Evolutionary conservation across 2,113 vertebrate species (phyloP).

Genomic region (Eulemur macaco): DNA sequence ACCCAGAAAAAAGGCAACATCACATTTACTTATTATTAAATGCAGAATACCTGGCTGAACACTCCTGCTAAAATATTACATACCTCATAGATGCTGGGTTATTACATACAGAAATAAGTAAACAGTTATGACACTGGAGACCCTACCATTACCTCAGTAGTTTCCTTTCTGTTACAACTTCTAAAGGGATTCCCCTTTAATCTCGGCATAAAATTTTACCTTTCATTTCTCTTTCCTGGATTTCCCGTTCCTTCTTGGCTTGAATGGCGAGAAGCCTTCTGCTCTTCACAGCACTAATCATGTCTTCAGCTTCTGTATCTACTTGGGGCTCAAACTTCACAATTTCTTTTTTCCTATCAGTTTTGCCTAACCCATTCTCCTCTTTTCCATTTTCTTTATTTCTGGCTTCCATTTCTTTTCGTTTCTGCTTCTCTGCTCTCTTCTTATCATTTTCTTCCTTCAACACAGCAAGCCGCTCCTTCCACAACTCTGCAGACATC

Average conservation of each 20-base stretch:
- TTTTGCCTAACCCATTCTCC: slow-evolving; percentile 82
- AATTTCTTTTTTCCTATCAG: slow-evolving; percentile 86
- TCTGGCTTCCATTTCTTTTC: slow-evolving; percentile 93
- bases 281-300: slow-evolving; percentile 97
- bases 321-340: slow-evolving; percentile 80
- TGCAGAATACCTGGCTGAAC: background rate
- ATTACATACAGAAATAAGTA: background rate
- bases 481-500: slow-evolving; percentile 93
- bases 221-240: slow-evolving; percentile 93
- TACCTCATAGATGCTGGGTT: background rate
- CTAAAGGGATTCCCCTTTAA: background rate
- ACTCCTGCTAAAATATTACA: background rate
- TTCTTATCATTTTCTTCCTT: slow-evolving; percentile 97
- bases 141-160: background rate
- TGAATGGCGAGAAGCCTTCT: slow-evolving; percentile 93
- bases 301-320: slow-evolving; percentile 89
- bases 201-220: slow-evolving; percentile 81
- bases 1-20: background rate
- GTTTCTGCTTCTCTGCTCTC: slow-evolving; percentile 92
- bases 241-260: slow-evolving; percentile 96
- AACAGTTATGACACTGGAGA: background rate
- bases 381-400: slow-evolving; percentile 86
- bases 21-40: background rate
- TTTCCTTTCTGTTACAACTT: background rate
- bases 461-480: slow-evolving; percentile 93